These are phyloP conservation scores for Dicaeum eximium DNA, from an alignment of 2,113 vertebrate species.

Conservation along the genomic window DNA sequence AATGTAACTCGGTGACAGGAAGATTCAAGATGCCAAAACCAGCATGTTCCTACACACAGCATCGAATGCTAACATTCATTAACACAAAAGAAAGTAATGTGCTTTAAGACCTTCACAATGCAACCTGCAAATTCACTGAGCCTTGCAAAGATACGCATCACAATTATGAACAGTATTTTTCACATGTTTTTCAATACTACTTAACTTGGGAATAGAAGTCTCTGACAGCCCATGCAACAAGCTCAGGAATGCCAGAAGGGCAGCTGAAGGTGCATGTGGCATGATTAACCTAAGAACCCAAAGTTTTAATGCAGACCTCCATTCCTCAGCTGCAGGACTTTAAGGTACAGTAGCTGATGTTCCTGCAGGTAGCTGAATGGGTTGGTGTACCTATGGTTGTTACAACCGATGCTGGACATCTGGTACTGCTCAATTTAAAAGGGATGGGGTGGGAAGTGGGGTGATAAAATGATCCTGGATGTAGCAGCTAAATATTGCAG, in stretches of 20 bases:
- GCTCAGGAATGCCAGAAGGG: not conserved
- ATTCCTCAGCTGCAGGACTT: not conserved
- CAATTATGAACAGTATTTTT: not conserved
- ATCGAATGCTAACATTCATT: not conserved
- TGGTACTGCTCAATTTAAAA: not conserved
- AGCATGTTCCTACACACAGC: not conserved
- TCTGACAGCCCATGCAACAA: not conserved
- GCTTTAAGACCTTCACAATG: not conserved
- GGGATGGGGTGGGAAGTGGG: not conserved
- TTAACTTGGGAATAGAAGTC: not conserved
- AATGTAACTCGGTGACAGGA: rapidly evolving
- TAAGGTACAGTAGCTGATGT: not conserved
- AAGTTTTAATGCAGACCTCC: not conserved
- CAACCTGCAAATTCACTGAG: not conserved
- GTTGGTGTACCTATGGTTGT: not conserved
- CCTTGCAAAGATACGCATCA: not conserved
- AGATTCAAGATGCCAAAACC: not conserved
- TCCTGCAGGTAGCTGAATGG: not conserved
- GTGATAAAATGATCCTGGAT: not conserved
- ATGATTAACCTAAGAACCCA: not conserved
- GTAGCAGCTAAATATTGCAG: not conserved
- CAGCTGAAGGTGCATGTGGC: not conserved
- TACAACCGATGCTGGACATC: too few species aligned
- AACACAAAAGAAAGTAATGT: not conserved
- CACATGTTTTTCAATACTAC: not conserved